These are phyloP conservation scores for Anser cygnoides DNA, from an alignment of 2,113 vertebrate species.

Conservation along the genomic window DNA sequence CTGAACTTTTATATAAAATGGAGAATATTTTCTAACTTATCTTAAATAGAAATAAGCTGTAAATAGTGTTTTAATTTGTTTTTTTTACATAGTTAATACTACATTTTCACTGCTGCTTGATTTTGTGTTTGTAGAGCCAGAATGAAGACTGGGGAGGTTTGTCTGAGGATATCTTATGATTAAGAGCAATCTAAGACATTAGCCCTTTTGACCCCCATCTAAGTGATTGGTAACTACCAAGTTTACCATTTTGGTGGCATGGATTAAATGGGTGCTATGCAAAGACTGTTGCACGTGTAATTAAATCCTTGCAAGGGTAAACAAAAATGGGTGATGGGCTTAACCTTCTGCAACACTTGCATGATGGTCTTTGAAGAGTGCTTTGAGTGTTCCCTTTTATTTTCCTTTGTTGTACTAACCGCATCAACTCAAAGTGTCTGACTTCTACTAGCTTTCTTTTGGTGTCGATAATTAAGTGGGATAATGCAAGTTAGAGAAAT, in stretches of 20 bases:
- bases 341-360: conserved; percentile 77
- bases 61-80: not conserved
- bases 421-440: conserved; percentile 75
- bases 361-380: conserved; percentile 76
- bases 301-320: conserved; percentile 74
- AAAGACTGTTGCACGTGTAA: conserved; percentile 83
- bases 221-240: conserved; percentile 89
- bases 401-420: conserved; percentile 78
- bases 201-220: conserved; percentile 78
- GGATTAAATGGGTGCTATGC: conserved; percentile 83
- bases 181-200: conserved; percentile 83
- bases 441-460: conserved; percentile 72
- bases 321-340: conserved; percentile 63
- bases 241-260: conserved; percentile 88
- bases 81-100: conserved; percentile 38
- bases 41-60: not conserved
- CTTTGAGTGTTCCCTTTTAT: conserved; percentile 73
- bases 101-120: conserved; percentile 81
- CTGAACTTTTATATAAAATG: not conserved
- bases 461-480: conserved; percentile 70
- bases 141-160: conserved; percentile 98
- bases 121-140: conserved; percentile 94
- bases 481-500: conserved; percentile 69
- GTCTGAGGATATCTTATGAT: conserved; percentile 96
- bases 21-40: not conserved